Evolutionary conservation across 2,113 vertebrate species (phyloP).

Genomic region (cat (Felis catus)): F.catus_Fca126_mat1.0 CM031416.1:48728501-48729000

Average conservation of each 20-base stretch:
- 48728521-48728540: neutral
- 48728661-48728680: neutral
- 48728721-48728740: conserved; percentile 15
- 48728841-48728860: conserved; percentile 80
- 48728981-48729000: conserved; percentile 48
- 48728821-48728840: conserved; percentile 73
- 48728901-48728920: conserved; percentile 80
- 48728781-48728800: conserved; percentile 61
- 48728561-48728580: neutral
- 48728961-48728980: conserved; percentile 71
- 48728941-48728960: conserved; percentile 79
- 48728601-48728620: neutral
- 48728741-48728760: neutral
- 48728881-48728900: conserved; percentile 79
- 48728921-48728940: conserved; percentile 75
- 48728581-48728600: neutral
- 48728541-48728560: neutral
- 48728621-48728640: neutral
- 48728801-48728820: conserved; percentile 68
- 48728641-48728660: neutral
- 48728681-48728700: neutral
- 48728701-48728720: neutral
- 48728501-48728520: neutral
- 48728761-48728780: conserved; percentile 47
- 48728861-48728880: conserved; percentile 81